Evolutionary conservation across 2,113 vertebrate species (phyloP).

Genomic region (Cephalopholis sonnerati): DNA sequence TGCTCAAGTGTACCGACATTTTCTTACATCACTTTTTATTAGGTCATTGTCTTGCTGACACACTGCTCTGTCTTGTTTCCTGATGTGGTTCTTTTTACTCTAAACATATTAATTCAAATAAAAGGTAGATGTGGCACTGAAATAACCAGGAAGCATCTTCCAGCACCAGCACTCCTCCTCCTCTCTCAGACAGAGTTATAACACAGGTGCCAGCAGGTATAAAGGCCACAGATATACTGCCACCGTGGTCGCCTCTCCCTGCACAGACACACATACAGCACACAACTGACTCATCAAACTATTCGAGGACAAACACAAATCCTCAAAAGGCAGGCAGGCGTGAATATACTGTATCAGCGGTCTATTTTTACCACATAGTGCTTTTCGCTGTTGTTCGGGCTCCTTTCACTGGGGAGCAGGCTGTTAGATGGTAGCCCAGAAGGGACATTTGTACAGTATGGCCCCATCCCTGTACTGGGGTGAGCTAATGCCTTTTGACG

Average conservation of each 20-base stretch:
- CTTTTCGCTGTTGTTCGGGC: constrained; percentile 39
- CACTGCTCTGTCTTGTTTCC: background rate
- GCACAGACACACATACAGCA: constrained; percentile 20
- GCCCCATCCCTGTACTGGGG: background rate
- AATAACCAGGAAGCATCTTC: background rate
- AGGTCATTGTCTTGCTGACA: too few species aligned
- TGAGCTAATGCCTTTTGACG: constrained; percentile 56
- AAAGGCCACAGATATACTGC: background rate
- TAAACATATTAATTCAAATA: background rate
- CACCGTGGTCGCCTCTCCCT: background rate
- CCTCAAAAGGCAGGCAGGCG: constrained; percentile 51
- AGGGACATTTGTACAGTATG: constrained; percentile 56
- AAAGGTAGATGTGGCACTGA: background rate
- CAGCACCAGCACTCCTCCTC: background rate
- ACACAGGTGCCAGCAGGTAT: constrained; percentile 3
- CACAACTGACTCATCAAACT: constrained; percentile 46
- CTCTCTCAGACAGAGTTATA: background rate
- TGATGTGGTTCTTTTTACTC: background rate
- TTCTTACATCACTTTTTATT: too few species aligned
- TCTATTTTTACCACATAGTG: constrained; percentile 59
- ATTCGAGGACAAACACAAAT: constrained; percentile 49
- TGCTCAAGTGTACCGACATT: too few species aligned
- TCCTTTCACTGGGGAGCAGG: constrained; percentile 15
- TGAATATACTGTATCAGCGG: constrained; percentile 48
- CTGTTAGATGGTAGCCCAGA: constrained; percentile 51